These are phyloP conservation scores for Sitophilus oryzae DNA, from an alignment of 1,140 invertebrate genomes.

Conservation along the genomic window DNA sequence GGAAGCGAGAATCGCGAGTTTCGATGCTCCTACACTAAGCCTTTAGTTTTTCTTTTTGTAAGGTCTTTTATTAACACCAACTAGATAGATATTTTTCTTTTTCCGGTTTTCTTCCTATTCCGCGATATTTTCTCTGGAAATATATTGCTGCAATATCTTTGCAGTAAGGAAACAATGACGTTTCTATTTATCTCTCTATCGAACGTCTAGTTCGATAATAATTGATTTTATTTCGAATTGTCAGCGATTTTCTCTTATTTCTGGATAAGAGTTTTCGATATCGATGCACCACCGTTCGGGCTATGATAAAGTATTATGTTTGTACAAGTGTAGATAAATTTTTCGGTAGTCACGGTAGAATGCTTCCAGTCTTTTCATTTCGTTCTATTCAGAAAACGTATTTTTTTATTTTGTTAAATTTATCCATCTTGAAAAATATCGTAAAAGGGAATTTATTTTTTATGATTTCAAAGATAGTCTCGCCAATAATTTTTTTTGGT, in stretches of 20 bases:
- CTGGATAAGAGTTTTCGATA: not conserved
- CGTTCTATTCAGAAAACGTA: not conserved
- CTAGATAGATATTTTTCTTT: not conserved
- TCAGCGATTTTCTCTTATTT: constrained; percentile 3
- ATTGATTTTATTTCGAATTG: constrained; percentile 4
- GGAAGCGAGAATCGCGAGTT: not conserved
- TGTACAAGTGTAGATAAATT: not conserved
- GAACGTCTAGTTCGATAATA: not conserved
- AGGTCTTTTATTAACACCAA: constrained; percentile 1
- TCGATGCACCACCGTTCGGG: not conserved
- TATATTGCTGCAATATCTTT: constrained; percentile 5
- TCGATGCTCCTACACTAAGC: not conserved
- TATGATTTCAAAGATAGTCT: too few relatives aligned
- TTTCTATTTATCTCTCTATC: constrained; percentile 2
- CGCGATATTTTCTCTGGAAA: not conserved
- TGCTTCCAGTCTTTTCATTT: not conserved
- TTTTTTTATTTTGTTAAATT: not conserved
- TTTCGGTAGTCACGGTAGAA: not conserved
- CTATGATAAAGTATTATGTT: not conserved
- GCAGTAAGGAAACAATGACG: constrained; percentile 1
- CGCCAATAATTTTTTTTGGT: too few relatives aligned
- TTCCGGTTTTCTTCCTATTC: not conserved
- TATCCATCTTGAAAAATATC: not conserved
- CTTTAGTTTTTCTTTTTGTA: not conserved
- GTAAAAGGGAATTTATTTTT: too few relatives aligned